Base-by-base conservation (phyloP, 2,797 vertebrate genomes). In the Odontamblyopus lacepedii region DNA sequence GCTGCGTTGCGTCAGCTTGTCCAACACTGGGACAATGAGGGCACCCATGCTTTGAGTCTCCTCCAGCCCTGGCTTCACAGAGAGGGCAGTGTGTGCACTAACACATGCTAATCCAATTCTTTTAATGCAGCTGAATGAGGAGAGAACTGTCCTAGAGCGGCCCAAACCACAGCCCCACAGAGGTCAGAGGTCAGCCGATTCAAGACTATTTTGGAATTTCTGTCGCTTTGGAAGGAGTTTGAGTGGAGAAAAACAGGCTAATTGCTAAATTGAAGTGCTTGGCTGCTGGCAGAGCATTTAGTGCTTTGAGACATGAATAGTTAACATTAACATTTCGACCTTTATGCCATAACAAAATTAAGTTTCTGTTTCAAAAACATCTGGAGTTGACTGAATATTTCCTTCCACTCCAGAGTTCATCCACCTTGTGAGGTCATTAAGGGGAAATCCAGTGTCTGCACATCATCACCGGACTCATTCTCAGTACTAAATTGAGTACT, bases 21-120 rank as follows among this genome's bases (percentile, higher is more conserved):
- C 77, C 66, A 81, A 84, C 76, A 72, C 63, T 60, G 29, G 19
- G 55, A 87, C 84, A 81, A 80, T 74, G 78, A 80, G 53, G 0
- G 18, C 79, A 80, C 68, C 76, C 80, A 77, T 74, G 53, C 51
- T 11, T 30, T 38, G 78, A 62, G 78, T 29, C 68, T 30, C 74
- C 61, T 70, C 67, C 77, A 74, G 83, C 71, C 55, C 77, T 71
- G 80, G 82, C 84, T 74, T 82, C 81, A 88, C 84, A 83, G 80
- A 84, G 77, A 69, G 50, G 53, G 79, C 75, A 85, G 85, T 89
- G 88, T 90, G 77, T 79, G 81, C 67, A 0, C 77, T 77, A 83
- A 84, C 88, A 87, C 85, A 92, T 86, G 80, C 83, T 88, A 88
- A 89, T 86, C 75, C 72, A 83, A 85, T 88, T 87, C 76, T 72